These are phyloP conservation scores for Portevinia maculata DNA, from an alignment of 2,888 invertebrate species.

Conservation along the genomic window DNA sequence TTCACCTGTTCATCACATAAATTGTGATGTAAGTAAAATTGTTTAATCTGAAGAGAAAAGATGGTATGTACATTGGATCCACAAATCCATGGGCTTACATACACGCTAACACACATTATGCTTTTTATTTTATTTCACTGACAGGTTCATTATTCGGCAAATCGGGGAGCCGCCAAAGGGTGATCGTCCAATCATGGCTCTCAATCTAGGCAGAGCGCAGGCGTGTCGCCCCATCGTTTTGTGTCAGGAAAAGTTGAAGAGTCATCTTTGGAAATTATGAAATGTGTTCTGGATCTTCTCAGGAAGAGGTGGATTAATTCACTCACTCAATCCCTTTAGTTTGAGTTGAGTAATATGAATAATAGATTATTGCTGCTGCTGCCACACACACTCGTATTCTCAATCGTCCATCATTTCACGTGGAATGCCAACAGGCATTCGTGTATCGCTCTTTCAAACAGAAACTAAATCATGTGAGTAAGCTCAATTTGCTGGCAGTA, in stretches of 20 bases:
- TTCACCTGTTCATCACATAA: conserved; percentile 45
- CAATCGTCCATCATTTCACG: conserved; percentile 17
- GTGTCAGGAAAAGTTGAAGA: conserved; percentile 22
- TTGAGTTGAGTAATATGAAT: conserved; percentile 30
- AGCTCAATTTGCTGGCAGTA: conserved; percentile 13
- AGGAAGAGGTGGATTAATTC: conserved; percentile 35
- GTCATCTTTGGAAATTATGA: background rate
- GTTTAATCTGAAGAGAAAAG: conserved; percentile 46
- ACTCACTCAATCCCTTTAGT: conserved; percentile 12
- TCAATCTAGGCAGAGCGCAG: conserved; percentile 29
- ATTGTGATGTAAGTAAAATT: conserved; percentile 51
- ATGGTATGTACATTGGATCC: conserved; percentile 18
- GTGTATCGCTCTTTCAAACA: conserved; percentile 5
- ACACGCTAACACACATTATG: conserved; percentile 46
- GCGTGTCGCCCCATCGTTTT: conserved; percentile 24
- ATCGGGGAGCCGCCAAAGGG: conserved; percentile 60
- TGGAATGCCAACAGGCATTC: background rate
- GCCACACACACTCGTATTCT: conserved; percentile 20
- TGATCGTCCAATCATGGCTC: conserved; percentile 41
- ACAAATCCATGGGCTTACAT: background rate
- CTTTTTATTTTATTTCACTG: conserved; percentile 61
- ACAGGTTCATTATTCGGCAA: conserved; percentile 47
- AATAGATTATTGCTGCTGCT: conserved; percentile 20
- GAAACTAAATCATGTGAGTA: conserved; percentile 38
- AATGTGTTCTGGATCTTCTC: background rate